Conservation (phyloP, 1,140 invertebrate genomes). For the Drosophila rufa region DNA sequence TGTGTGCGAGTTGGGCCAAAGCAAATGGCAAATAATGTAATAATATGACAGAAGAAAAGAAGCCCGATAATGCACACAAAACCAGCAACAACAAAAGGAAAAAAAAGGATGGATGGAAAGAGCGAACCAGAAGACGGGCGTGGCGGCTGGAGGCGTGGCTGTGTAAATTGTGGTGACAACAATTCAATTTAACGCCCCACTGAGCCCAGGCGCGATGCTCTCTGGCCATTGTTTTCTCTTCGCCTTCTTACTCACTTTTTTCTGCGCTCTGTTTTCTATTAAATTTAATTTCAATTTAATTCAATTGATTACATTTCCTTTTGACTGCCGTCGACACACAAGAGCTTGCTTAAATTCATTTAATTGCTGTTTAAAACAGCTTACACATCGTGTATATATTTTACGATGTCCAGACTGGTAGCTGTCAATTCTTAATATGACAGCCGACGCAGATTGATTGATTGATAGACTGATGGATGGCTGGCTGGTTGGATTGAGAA, state of each 20-base stretch:
- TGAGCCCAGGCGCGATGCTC: slow-evolving; percentile 37
- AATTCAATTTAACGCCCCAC: slow-evolving; percentile 81
- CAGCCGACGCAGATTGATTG: slow-evolving; percentile 30
- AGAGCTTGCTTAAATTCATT: slow-evolving; percentile 21
- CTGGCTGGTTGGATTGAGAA: slow-evolving; percentile 12
- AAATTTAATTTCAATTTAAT: slow-evolving; percentile 49
- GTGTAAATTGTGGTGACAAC: slow-evolving; percentile 71
- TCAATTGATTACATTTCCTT: slow-evolving; percentile 44
- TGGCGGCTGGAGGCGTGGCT: slow-evolving; percentile 21
- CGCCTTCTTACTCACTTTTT: slow-evolving; percentile 14
- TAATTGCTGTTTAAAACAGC: slow-evolving; percentile 16
- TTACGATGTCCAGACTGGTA: slow-evolving; percentile 23
- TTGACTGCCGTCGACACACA: slow-evolving; percentile 15
- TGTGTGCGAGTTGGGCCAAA: slow-evolving; percentile 36
- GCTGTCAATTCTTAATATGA: slow-evolving; percentile 36
- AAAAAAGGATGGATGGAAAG: slow-evolving; percentile 7
- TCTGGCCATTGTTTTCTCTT: slow-evolving; percentile 35
- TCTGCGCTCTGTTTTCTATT: slow-evolving; percentile 39
- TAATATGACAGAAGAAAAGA: slow-evolving; percentile 59
- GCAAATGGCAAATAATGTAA: slow-evolving; percentile 77
- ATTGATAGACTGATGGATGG: slow-evolving; percentile 42
- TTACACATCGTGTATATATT: not conserved
- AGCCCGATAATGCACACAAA: slow-evolving; percentile 46
- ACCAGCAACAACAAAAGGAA: slow-evolving; percentile 9
- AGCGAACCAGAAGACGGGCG: not conserved